Conservation (phyloP, 1,140 invertebrate species). For the Pseudomyrmex flavicornis region DNA sequence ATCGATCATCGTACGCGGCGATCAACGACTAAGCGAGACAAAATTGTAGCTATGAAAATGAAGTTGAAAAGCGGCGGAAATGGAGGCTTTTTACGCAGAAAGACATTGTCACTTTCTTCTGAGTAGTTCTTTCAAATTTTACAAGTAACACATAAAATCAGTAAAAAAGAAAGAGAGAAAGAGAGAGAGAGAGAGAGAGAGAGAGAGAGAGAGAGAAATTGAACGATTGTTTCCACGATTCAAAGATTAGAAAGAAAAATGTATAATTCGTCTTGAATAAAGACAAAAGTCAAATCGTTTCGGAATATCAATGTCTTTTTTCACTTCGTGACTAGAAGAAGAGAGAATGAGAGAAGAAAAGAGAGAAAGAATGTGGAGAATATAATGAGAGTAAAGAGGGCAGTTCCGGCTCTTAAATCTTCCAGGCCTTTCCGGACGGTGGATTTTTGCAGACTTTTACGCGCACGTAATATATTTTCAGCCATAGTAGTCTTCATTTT, state of each 20-base stretch:
- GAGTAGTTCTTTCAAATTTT: slow-evolving; percentile 63
- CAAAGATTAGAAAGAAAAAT: background rate
- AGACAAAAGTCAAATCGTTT: background rate
- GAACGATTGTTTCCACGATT: background rate
- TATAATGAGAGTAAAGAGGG: slow-evolving; percentile 63
- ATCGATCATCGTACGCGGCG: slow-evolving; percentile 53
- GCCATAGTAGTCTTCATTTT: too few species aligned
- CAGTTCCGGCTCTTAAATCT: slow-evolving; percentile 45
- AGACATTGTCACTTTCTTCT: slow-evolving; percentile 8
- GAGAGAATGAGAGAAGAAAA: background rate
- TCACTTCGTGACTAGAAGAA: background rate
- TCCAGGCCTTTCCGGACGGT: slow-evolving; percentile 20
- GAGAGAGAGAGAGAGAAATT: background rate
- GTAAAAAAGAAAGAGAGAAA: background rate
- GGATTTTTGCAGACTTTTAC: background rate
- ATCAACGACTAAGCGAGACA: slow-evolving; percentile 31
- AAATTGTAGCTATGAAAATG: slow-evolving; percentile 73
- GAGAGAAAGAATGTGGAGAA: background rate
- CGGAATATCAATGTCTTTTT: slow-evolving; percentile 46
- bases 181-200: background rate
- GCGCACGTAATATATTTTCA: background rate
- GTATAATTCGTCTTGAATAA: background rate
- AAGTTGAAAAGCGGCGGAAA: slow-evolving; percentile 80
- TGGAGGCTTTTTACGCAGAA: slow-evolving; percentile 70
- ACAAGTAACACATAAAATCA: slow-evolving; percentile 62